Evolutionary conservation across 2,888 invertebrate species (phyloP).

Genomic region (Himalopsyche tibetana): DNA sequence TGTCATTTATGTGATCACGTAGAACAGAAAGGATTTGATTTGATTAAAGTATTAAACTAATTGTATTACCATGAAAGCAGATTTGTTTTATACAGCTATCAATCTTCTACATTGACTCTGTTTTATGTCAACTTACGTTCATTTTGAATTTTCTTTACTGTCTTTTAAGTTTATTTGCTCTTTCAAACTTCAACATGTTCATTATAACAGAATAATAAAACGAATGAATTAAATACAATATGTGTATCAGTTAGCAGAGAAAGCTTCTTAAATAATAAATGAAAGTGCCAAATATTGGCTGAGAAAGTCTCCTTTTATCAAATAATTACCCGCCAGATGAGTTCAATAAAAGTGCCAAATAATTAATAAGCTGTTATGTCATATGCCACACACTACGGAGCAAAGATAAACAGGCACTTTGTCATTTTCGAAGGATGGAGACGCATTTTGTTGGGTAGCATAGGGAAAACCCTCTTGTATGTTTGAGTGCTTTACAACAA

Average conservation of each 20-base stretch:
- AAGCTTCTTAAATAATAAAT: conserved; percentile 21
- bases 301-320: conserved; percentile 13
- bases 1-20: no score
- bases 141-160: no score
- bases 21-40: no score
- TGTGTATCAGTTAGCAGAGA: not conserved
- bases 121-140: no score
- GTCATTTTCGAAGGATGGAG: not conserved
- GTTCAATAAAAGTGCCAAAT: conserved; percentile 37
- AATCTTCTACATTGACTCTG: no score
- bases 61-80: no score
- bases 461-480: not conserved
- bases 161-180: no score
- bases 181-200: no score
- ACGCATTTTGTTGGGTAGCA: not conserved
- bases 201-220: no score
- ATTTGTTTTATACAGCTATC: no score
- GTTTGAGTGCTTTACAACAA: conserved; percentile 15
- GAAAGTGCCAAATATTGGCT: not conserved
- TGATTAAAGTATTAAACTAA: no score
- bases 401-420: conserved; percentile 32
- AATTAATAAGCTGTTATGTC: conserved; percentile 35
- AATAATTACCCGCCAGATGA: conserved; percentile 3
- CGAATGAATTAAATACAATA: no score
- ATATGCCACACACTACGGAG: not conserved